Evolutionary conservation across 2,888 invertebrate species (phyloP).

Genomic region (Toxonevra muliebris): DNA sequence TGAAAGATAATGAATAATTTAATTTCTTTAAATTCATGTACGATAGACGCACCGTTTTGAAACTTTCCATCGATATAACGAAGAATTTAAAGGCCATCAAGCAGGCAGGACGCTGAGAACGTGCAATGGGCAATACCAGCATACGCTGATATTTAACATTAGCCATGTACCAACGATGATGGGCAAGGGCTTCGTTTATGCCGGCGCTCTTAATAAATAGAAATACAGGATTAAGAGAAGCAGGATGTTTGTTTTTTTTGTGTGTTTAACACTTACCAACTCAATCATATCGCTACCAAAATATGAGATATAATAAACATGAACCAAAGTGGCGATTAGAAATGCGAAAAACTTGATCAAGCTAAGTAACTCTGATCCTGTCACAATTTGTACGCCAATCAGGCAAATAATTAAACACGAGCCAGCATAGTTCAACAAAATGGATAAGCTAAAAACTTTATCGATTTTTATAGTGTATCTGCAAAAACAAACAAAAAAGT

Average conservation of each 20-base stretch:
- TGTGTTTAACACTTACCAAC: slow-evolving; percentile 35
- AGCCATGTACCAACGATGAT: slow-evolving; percentile 44
- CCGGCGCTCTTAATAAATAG: slow-evolving; percentile 35
- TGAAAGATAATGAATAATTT: slow-evolving; percentile 9
- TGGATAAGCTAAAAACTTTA: slow-evolving; percentile 38
- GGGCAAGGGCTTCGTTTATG: slow-evolving; percentile 41
- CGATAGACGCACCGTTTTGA: slow-evolving; percentile 40
- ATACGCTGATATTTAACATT: slow-evolving; percentile 41
- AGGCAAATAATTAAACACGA: slow-evolving; percentile 41
- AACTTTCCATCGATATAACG: slow-evolving; percentile 45
- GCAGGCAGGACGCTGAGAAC: slow-evolving; percentile 41
- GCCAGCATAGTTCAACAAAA: slow-evolving; percentile 43
- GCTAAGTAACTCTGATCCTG: slow-evolving; percentile 38
- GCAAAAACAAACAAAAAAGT: no score
- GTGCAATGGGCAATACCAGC: slow-evolving; percentile 39
- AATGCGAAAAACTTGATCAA: slow-evolving; percentile 44
- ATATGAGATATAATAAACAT: slow-evolving; percentile 43
- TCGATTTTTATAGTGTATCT: slow-evolving; percentile 38
- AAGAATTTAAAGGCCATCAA: slow-evolving; percentile 48
- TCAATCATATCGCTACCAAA: slow-evolving; percentile 41
- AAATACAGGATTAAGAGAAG: background rate
- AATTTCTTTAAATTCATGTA: background rate
- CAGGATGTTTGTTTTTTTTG: background rate
- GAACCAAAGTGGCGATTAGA: slow-evolving; percentile 39
- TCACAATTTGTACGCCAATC: slow-evolving; percentile 42